phyloP scores from a whole-genome alignment of 2,888 invertebrate species.

The Melinaea menophilus region DNA sequence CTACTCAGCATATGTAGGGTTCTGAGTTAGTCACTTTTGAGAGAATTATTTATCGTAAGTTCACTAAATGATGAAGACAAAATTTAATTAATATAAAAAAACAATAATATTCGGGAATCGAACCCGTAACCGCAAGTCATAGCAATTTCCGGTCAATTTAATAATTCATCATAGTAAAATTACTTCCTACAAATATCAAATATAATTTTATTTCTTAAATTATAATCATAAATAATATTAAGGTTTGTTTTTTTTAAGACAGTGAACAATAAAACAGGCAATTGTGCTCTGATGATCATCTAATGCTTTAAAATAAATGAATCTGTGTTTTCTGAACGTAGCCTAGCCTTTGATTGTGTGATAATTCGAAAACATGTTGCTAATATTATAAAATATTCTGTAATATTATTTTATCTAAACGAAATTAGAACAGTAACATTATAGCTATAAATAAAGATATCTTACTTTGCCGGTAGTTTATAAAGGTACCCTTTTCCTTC shows the following conservation, averaged over 20 bases:
- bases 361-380: background rate
- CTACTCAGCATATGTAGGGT: conserved; percentile 21
- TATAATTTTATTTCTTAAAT: no score
- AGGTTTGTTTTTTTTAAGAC: background rate
- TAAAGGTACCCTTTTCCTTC: conserved; percentile 98
- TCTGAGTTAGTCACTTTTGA: background rate
- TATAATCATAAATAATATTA: background rate
- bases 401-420: background rate
- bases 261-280: conserved; percentile 28
- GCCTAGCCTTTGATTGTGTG: conserved; percentile 8
- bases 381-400: background rate
- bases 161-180: no score
- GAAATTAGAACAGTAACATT: background rate
- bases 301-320: conserved; percentile 35
- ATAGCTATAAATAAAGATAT: background rate
- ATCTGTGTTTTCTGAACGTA: conserved; percentile 13
- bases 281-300: conserved; percentile 38
- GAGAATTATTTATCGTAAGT: no score
- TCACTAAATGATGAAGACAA: background rate
- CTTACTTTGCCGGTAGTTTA: conserved; percentile 97
- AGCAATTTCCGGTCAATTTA: no score
- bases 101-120: no score
- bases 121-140: no score
- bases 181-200: no score
- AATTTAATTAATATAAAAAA: background rate